A percentile compares a stretch with the other conserved stretches of the same genome.
Evolutionary conservation across 2,113 vertebrate genomes (phyloP).

Genomic region (Onychostoma macrolepis): DNA sequence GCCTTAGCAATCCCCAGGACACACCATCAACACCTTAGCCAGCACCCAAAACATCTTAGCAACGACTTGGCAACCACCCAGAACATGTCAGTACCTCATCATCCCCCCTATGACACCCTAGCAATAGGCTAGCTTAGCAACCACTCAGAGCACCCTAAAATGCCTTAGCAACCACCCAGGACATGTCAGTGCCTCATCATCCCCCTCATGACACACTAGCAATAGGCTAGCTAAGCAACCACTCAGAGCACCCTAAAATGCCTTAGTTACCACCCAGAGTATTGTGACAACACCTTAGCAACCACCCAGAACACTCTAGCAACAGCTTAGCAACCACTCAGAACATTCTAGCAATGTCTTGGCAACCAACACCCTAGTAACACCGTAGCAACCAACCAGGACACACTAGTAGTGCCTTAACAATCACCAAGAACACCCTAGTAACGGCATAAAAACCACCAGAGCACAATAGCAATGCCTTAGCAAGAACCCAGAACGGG

Average conservation of each 20-base stretch:
- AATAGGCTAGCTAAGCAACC: background rate
- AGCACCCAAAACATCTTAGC: background rate
- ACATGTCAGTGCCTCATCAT: background rate
- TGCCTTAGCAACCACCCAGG: background rate
- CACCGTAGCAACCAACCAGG: background rate
- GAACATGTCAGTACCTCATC: background rate
- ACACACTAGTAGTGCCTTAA: background rate
- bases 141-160: background rate
- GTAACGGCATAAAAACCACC: no score
- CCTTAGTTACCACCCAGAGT: background rate
- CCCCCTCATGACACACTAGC: background rate
- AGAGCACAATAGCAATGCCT: no score
- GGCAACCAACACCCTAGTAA: background rate
- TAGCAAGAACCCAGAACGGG: background rate
- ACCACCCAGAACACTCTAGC: background rate
- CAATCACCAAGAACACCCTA: background rate
- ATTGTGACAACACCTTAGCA: background rate
- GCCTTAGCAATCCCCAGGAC: background rate
- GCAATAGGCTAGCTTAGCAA: background rate
- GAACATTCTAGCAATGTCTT: background rate
- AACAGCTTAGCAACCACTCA: background rate
- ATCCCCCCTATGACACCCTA: background rate
- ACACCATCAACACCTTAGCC: background rate
- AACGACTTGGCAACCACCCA: background rate
- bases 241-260: background rate